phyloP scores from a whole-genome alignment of 2,888 invertebrate species.

The Odontocerum albicorne region DNA sequence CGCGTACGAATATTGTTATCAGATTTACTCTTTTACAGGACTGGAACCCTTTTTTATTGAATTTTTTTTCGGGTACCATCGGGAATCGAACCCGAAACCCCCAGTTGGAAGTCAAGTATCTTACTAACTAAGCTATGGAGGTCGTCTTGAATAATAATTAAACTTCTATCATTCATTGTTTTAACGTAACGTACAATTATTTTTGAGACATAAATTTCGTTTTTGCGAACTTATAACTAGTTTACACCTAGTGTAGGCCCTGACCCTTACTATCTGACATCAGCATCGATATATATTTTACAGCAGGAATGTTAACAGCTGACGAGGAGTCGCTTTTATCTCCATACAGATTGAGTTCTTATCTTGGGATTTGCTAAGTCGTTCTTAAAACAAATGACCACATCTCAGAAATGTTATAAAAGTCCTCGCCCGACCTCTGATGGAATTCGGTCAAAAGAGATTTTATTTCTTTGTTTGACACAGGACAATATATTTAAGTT shows the following conservation, averaged over 20 bases:
- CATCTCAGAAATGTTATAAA: conserved; percentile 19
- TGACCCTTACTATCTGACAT: conserved; percentile 7
- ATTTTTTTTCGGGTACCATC: too few relatives aligned
- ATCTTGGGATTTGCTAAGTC: conserved; percentile 34
- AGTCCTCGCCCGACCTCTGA: conserved; percentile 9
- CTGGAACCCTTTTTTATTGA: too few relatives aligned
- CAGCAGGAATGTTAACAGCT: conserved; percentile 30
- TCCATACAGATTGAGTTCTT: conserved; percentile 30
- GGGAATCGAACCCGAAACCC: too few relatives aligned
- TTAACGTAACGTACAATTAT: conserved; percentile 3
- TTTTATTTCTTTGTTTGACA: too few relatives aligned
- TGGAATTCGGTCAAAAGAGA: conserved; percentile 22
- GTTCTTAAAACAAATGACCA: conserved; percentile 33
- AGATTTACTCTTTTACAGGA: too few relatives aligned
- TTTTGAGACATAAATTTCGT: background rate
- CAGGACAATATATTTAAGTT: too few relatives aligned
- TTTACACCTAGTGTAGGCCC: too few relatives aligned
- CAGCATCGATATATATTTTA: conserved; percentile 30
- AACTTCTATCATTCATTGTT: too few relatives aligned
- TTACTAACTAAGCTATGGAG: too few relatives aligned
- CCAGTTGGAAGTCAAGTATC: too few relatives aligned
- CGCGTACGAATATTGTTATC: too few relatives aligned
- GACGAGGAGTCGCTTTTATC: conserved; percentile 33
- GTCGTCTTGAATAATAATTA: too few relatives aligned
- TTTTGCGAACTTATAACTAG: background rate